These are phyloP conservation scores for Anoplius nigerrimus DNA, from an alignment of 2,888 invertebrate species.

Conservation along the genomic window DNA sequence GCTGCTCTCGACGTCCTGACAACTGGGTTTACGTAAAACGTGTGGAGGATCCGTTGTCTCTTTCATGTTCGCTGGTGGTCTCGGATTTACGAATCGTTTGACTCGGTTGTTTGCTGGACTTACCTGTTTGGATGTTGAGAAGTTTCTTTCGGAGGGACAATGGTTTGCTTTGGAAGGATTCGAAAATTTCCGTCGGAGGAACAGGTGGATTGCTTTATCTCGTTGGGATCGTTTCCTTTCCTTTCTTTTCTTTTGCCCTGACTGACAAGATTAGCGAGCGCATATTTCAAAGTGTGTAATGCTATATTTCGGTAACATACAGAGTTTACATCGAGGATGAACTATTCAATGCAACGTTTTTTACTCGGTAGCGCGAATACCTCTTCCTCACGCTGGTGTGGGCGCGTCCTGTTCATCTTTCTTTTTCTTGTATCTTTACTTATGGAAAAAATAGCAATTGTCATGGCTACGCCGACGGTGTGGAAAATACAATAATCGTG, in stretches of 20 bases:
- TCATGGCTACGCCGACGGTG: conserved; percentile 64
- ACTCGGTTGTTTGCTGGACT: too few species aligned
- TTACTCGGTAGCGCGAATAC: conserved; percentile 50
- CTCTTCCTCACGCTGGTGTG: conserved; percentile 7
- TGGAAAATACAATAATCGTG: conserved; percentile 65
- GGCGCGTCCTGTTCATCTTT: not conserved
- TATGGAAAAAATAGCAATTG: conserved; percentile 68
- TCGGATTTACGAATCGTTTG: not conserved
- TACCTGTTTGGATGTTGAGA: too few species aligned
- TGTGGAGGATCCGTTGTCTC: too few species aligned
- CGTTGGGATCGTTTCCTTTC: too few species aligned
- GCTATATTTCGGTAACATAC: conserved; percentile 68
- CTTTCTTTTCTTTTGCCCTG: too few species aligned
- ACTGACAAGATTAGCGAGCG: not conserved
- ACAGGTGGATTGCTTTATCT: too few species aligned
- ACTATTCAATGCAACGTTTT: conserved; percentile 65
- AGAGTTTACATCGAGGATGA: conserved; percentile 69
- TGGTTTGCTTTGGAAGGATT: too few species aligned
- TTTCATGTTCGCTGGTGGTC: not conserved
- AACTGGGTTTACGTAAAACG: too few species aligned
- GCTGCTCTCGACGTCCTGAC: too few species aligned
- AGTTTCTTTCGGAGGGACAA: too few species aligned
- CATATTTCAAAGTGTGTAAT: conserved; percentile 56
- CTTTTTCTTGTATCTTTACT: conserved; percentile 31
- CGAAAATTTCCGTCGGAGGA: too few species aligned